phyloP scores from a whole-genome alignment of 2,113 vertebrate genomes.

The Phalacrocorax aristotelis region DNA sequence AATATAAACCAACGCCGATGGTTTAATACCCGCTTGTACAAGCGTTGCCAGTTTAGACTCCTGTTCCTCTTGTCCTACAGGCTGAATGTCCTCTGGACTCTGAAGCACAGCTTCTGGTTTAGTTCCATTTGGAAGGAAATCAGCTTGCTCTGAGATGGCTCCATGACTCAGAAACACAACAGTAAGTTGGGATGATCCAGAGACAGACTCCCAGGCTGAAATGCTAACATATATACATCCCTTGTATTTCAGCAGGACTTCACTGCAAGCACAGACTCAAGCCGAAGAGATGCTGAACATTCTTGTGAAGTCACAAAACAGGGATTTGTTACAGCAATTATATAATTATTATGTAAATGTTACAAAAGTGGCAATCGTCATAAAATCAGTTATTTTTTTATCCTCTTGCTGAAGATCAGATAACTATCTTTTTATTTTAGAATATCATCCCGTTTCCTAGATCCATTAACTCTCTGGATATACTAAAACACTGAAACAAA shows the following conservation, averaged over 20 bases:
- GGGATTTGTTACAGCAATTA: not conserved
- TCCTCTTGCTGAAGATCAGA: not conserved
- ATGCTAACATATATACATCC: not conserved
- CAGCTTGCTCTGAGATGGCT: not conserved
- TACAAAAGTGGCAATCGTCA: not conserved
- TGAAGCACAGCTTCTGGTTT: not conserved
- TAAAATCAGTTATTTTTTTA: constrained; percentile 28
- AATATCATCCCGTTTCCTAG: not conserved
- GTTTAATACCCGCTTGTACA: not conserved
- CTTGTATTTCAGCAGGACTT: not conserved
- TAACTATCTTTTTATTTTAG: not conserved
- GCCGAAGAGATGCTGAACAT: not conserved
- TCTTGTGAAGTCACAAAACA: not conserved
- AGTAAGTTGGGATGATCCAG: not conserved
- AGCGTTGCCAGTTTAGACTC: not conserved
- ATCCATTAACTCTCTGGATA: not conserved
- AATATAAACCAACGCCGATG: not conserved
- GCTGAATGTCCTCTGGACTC: not conserved
- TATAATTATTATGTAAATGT: constrained; percentile 8
- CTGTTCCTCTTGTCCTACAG: fast-evolving
- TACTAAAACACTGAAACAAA: not conserved
- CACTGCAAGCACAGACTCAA: not conserved
- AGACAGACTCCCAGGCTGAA: fast-evolving
- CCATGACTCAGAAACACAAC: fast-evolving
- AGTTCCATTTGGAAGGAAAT: not conserved